Base-by-base conservation (phyloP, 2,113 vertebrate genomes). In the Cyanoderma ruficeps region DNA sequence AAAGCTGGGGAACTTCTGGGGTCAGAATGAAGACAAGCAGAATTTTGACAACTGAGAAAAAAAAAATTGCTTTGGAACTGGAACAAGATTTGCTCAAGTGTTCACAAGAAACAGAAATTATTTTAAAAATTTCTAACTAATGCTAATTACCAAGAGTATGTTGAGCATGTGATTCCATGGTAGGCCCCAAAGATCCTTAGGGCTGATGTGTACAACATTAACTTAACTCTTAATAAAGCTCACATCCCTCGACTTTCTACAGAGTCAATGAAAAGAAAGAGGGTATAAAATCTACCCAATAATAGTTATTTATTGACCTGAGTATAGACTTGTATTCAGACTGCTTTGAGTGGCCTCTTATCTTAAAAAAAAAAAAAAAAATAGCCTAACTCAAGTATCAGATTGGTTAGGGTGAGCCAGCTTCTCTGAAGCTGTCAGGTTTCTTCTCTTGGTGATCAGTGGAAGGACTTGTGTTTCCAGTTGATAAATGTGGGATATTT, bases 401-500 rank as follows among this genome's bases (percentile, higher is more conserved):
- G 30, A 27, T 44, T 33, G 28, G 16, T 74, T 46, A 67, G 27
- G 13, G 39, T 46, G 21, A 84, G 27, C 28, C n/a, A 60, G 56
- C 28, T 59, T 71, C 33, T 81, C 52, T 22, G 15, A 84, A 71
- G 27, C 3, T 64, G 35, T 15, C 22, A 37, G 25, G 5, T 56
- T 93, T 84, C 69, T 87, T 75, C 52, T 81, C 44, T 47, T 55
- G 21, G 35, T 59, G 61, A 27, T 55, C 52, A 47, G 4, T 47
- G 35, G 33, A 81, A 59, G 15, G 27, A 78, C 12, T 77, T 44
- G 18, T 75, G 17, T 46, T 24, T 46, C 35, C 47, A 33, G 21
- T 18, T 0, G 0, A 30, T 25, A 79, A 33, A 28, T 9, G 30
- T 46, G 22, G 24, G 11, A 53, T 7, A 5, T 46, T 67, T 72